Conservation (phyloP, 2,888 invertebrate species). For the Geotrupes spiniger region DNA sequence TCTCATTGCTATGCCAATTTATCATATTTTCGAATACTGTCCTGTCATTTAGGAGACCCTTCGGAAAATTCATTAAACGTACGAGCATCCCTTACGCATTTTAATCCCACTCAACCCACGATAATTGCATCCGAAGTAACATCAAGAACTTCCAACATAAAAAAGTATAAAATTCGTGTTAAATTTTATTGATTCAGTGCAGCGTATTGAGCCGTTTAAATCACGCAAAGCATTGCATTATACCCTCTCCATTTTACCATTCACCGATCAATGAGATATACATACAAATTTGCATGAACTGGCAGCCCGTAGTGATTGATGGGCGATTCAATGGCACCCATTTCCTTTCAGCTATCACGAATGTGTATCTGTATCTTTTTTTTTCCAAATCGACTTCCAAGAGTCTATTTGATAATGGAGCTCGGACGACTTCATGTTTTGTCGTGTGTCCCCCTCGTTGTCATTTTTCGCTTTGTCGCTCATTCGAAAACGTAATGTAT, state of each 20-base stretch:
- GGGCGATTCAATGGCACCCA: slow-evolving; percentile 7
- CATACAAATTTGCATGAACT: slow-evolving; percentile 1
- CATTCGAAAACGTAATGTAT: slow-evolving; percentile 17
- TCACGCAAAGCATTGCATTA: slow-evolving; percentile 3
- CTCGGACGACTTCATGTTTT: slow-evolving; percentile 18
- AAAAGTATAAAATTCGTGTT: too few species aligned
- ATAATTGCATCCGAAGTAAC: too few species aligned
- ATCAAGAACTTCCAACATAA: too few species aligned
- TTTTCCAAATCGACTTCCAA: slow-evolving; percentile 4
- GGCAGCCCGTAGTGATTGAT: slow-evolving; percentile 12
- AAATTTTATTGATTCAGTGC: too few species aligned
- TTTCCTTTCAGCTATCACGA: slow-evolving; percentile 7
- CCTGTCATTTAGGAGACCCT: neutral
- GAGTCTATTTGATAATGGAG: slow-evolving; percentile 4
- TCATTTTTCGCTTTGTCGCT: slow-evolving; percentile 26
- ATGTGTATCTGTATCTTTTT: slow-evolving; percentile 4
- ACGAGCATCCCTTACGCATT: too few species aligned
- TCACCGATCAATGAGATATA: slow-evolving; percentile 4
- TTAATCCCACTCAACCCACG: too few species aligned
- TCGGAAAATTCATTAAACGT: slow-evolving; percentile 5
- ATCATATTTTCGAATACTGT: slow-evolving; percentile 27
- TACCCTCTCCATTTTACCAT: neutral
- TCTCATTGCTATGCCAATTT: slow-evolving; percentile 32
- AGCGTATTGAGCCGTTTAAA: too few species aligned
- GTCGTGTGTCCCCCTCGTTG: slow-evolving; percentile 16